Percentiles rank a stretch among this genome's conserved stretches.
phyloP scores from a whole-genome alignment of 2,113 vertebrate species.

The Haliaeetus leucogaster region DNA sequence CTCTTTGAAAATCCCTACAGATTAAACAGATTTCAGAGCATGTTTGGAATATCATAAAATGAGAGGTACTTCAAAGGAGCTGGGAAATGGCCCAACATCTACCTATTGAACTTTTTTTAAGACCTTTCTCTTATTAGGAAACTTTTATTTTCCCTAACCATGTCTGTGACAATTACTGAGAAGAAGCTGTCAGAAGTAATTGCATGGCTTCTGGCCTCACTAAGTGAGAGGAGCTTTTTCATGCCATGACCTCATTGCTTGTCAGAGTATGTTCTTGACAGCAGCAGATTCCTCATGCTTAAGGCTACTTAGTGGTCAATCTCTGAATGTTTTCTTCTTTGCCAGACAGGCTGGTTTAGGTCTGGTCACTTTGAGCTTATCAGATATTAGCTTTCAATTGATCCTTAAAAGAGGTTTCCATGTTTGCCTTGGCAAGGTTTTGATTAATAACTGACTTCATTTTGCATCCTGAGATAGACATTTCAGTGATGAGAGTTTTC shows the following conservation, averaged over 20 bases:
- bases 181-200: conserved; percentile 3
- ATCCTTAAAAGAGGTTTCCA: background rate
- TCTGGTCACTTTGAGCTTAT: background rate
- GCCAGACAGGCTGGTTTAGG: background rate
- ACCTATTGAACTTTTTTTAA: background rate
- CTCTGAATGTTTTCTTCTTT: background rate
- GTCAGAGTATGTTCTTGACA: background rate
- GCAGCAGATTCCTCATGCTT: background rate
- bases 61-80: background rate
- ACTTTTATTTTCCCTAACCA: background rate
- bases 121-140: background rate
- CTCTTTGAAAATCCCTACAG: background rate
- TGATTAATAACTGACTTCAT: background rate
- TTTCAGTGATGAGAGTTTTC: background rate
- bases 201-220: background rate
- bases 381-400: background rate
- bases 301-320: background rate
- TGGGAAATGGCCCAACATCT: background rate
- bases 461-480: background rate
- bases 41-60: background rate
- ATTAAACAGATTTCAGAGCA: background rate
- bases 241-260: background rate
- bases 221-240: background rate
- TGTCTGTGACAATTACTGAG: background rate
- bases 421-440: background rate